A percentile compares a stretch with the other conserved stretches of the same genome.
These are phyloP conservation scores for Botia almorhae DNA, from an alignment of 2,797 vertebrate species.

Conservation along the genomic window DNA sequence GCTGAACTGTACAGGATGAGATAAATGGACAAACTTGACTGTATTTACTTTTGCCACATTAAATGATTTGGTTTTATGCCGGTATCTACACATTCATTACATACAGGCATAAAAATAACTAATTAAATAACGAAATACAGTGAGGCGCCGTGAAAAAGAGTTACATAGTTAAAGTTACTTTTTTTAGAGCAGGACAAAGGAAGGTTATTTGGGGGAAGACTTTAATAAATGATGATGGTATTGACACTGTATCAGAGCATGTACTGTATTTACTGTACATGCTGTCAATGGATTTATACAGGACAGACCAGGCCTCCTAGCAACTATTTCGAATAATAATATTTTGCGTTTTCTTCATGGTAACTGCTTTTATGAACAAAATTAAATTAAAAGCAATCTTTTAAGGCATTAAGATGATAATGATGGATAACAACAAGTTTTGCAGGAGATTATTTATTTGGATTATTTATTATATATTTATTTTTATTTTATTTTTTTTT, in stretches of 20 bases:
- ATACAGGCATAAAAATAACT: no score
- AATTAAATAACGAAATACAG: no score
- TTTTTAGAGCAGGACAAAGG: not conserved
- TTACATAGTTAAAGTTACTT: no score
- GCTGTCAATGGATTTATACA: not conserved
- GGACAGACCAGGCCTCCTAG: not conserved
- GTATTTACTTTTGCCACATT: not conserved
- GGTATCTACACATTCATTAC: no score
- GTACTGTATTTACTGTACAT: no score
- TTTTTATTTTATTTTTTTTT: not conserved
- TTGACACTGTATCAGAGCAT: no score
- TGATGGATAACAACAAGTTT: not conserved
- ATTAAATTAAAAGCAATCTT: conserved; percentile 2
- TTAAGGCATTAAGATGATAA: not conserved
- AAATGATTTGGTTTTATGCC: not conserved
- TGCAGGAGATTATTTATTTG: not conserved
- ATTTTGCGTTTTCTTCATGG: not conserved
- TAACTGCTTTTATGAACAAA: not conserved
- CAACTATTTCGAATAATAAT: not conserved
- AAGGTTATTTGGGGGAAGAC: not conserved
- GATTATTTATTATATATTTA: no score
- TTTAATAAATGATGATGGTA: not conserved
- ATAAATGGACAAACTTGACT: not conserved
- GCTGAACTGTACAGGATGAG: not conserved
- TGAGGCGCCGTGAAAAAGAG: not conserved